Base-by-base conservation (phyloP, 2,888 invertebrate genomes). In the Augiades crinisus region DNA sequence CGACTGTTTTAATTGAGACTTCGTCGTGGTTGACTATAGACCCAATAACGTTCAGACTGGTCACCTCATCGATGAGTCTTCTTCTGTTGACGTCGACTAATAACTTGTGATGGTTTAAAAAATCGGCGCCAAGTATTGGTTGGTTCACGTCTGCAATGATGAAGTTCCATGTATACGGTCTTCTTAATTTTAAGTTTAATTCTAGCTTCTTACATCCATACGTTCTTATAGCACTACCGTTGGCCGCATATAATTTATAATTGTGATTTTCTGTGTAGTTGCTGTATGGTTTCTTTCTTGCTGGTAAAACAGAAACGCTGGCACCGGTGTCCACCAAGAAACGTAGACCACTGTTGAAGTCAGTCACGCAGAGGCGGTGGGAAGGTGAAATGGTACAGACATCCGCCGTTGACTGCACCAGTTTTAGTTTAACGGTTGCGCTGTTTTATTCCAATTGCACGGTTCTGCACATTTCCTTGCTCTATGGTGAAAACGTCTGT, bases 391-490 rank as follows among this genome's bases (percentile, higher is more conserved):
- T 16, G 43, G 16, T 33, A 13, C 33, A 24, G 40, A 5, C 12
- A 8, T 31, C 44, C 44, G 44, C 44, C 33, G 31, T 10, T 19
- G 44, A 16, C 44, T 33, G 44, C 30, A 33, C 44, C 44, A 10
- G 3, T 2, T 22, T 33, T 45, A 45, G 45, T 45, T 45, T 45
- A 36, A 31, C 44, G 30, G 8, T 1, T 30, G 30, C 12, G 33
- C 13, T 17, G 4, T 10, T 44, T 22, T 19, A 2, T 22, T 44
- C 21, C 33, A 13, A 2, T 44, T 44, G 10, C 30, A 19, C 27
- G 17, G 43, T 4, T 44, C 8, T 5, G 10, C 5, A 17, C 43
- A 43, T 14, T 43, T 43, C 5, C 12, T 27, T 31, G 30, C 43
- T 30, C 43, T 14, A 21, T 31, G 27, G 5, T 10, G 10, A 10